Evolutionary conservation across 2,888 invertebrate species (phyloP), one percentile per base, ranked within the genome.

Genomic region (Megamerina dolium): DNA sequence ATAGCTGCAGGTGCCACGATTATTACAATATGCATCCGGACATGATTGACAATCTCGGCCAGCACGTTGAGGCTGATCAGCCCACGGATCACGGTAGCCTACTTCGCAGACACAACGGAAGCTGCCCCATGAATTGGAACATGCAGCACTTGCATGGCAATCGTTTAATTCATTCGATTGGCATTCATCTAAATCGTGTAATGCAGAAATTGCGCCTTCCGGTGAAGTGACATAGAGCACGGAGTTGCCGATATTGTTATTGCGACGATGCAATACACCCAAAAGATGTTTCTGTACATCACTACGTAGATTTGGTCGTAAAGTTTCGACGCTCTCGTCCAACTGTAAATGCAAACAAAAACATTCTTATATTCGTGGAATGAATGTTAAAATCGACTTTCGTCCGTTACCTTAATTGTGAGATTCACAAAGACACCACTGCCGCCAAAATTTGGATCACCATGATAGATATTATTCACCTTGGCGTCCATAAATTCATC

Each of bases 171-270:
- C 89, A 0, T 80, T 68, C 0, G 85, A 83, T 0, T 84, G 79
- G 55, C 93, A 93, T 67, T 93, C 93, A 62, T 93, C 89, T 53
- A 92, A 69, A 71, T 93, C 92, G 82, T 64, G 64, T 13, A 89
- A 66, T 26, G 82, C 81, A 0, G 86, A 81, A 13, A 91, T 81
- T 1, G 87, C 83, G 14, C 87, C 89, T 1, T 84, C 81, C 0
- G 86, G 85, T 2, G 83, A 82, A 53, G 87, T 87, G 0, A 91
- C 91, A 77, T 83, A 90, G 1, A 93, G 72, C 0, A 85, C 86
- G 4, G 90, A 90, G 32, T 87, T 83, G 1, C 92, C 93, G 21
- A 93, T 83, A 63, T 92, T 91, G 70, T 92, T 91, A 53, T 87
- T 84, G 12, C 89, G 76, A 2, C 88, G 75, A 41, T 87, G 80